Base-by-base conservation (phyloP, 2,888 invertebrate genomes). In the Ceriagrion tenellum region DNA sequence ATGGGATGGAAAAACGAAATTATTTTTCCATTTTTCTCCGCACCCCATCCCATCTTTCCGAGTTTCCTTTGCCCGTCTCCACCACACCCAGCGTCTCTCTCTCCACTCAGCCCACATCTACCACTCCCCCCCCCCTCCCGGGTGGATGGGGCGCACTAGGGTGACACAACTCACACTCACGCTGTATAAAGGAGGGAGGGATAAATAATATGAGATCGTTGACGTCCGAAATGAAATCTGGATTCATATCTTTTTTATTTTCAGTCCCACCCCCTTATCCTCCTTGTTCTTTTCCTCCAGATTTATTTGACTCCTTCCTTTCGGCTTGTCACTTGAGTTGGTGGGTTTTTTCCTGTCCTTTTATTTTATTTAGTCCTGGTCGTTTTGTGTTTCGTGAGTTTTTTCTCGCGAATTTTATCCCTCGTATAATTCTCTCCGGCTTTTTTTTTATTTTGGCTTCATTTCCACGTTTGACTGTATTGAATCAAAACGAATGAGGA, bases 161-260 rank as follows among this genome's bases (percentile, higher is more conserved):
- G 30, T 30, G 74, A 74, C 74, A 30, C 30, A 74, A 74, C 74
- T 10, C n/a, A n/a, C n/a, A n/a, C n/a, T n/a, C n/a, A n/a, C 56
- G 56, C 56, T 56, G 56, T 56, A 30, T 81, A 81, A 30, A 18
- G n/a, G 35, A 1, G 35, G n/a, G n/a, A 35, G 81, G 81, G 81
- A 30, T 81, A 81, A 81, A 81, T 81, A 26, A 69, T 81, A 81
- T 81, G 81, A 35, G 13, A 16, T 35, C 16, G 81, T 81, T 35
- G 81, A 35, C 81, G 81, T 81, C 81, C 18, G 74, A 81, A 81
- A 81, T 81, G 81, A 81, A 81, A 35, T 81, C 81, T 30, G 81
- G 81, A 81, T 35, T 35, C 18, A 35, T 47, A 47, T 47, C 81
- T 35, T 69, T 8, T 26, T 35, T 81, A n/a, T 81, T 81, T 81